phyloP scores from a whole-genome alignment of 2,113 vertebrate genomes.

The Bubalus kerabau region DNA sequence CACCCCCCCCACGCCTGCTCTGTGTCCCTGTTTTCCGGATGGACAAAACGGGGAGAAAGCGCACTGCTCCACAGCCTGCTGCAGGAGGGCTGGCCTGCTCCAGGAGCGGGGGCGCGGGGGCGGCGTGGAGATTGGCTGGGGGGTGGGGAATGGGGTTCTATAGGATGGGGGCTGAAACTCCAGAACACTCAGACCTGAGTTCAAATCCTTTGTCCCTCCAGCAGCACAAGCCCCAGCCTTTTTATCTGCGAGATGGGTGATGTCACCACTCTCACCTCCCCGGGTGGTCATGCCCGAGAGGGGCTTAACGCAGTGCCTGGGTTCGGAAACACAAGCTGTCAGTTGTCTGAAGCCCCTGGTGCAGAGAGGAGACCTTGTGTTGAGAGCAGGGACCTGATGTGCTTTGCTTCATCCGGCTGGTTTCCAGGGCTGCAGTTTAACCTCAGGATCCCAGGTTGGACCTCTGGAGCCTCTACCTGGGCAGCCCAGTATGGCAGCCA shows the following conservation, averaged over 20 bases:
- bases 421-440: neutral
- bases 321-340: neutral
- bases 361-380: neutral
- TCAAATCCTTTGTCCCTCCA: neutral
- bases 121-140: neutral
- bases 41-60: neutral
- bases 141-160: neutral
- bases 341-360: neutral
- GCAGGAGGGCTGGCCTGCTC: neutral
- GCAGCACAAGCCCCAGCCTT: neutral
- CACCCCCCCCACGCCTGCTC: rapidly evolving
- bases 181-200: neutral
- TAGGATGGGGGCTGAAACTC: neutral
- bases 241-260: neutral
- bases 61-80: neutral
- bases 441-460: neutral
- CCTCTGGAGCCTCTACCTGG: no score
- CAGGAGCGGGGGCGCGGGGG: rapidly evolving
- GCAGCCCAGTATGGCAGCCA: neutral
- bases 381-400: neutral
- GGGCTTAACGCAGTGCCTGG: neutral
- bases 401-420: no score
- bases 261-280: rapidly evolving
- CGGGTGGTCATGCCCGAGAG: neutral
- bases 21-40: neutral